Percentiles rank a stretch among this genome's conserved stretches.
Conservation (phyloP, 2,888 invertebrate species). For the Cosmia trapezina region DNA sequence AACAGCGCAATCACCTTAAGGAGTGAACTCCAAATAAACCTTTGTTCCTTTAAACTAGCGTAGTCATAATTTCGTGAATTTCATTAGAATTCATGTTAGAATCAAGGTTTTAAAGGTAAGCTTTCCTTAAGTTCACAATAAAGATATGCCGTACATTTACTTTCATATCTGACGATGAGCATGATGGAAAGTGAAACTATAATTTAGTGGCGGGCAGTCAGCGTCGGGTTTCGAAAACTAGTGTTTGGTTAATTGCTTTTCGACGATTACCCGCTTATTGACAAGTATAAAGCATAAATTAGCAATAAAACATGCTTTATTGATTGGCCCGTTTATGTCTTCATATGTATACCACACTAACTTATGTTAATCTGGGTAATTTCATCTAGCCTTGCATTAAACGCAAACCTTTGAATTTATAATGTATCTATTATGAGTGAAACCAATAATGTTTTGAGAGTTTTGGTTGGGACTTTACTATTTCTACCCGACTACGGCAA, state of each 20-base stretch:
- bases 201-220: conserved; percentile 59
- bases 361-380: conserved; percentile 34
- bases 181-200: conserved; percentile 68
- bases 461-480: background rate
- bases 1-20: no score
- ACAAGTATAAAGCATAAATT: conserved; percentile 54
- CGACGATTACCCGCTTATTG: conserved; percentile 47
- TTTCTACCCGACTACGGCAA: no score
- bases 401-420: conserved; percentile 20
- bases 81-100: background rate
- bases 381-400: conserved; percentile 19
- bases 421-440: background rate
- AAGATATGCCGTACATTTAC: conserved; percentile 54
- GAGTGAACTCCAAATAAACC: no score
- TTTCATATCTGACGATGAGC: conserved; percentile 62
- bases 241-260: conserved; percentile 70
- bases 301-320: conserved; percentile 46
- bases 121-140: conserved; percentile 45
- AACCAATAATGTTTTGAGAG: background rate
- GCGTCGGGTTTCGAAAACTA: conserved; percentile 59
- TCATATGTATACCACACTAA: conserved; percentile 39
- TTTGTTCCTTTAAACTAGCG: background rate
- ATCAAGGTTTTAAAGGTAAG: conserved; percentile 4
- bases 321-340: conserved; percentile 39
- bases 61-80: background rate